Conservation (phyloP, 2,113 vertebrate species). For the Progne subis region DNA sequence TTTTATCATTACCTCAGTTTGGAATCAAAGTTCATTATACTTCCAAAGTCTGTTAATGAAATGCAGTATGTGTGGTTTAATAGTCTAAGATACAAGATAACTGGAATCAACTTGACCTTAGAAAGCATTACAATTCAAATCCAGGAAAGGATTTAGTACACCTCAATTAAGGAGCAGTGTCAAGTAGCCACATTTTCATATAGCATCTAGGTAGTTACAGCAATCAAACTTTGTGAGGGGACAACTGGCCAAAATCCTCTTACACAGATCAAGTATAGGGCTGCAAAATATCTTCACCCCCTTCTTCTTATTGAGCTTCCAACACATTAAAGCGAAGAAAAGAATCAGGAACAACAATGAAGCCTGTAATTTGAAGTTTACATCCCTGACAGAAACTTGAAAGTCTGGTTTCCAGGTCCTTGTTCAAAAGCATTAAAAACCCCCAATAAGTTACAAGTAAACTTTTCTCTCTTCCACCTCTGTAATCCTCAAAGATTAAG, state of each 20-base stretch:
- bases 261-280: background rate
- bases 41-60: conserved; percentile 8
- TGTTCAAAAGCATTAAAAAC: background rate
- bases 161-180: background rate
- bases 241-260: background rate
- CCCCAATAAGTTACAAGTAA: background rate
- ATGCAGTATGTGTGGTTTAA: background rate
- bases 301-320: background rate
- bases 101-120: background rate
- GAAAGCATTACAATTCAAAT: conserved; percentile 7
- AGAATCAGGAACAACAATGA: background rate
- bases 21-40: background rate
- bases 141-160: conserved; percentile 9
- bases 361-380: background rate
- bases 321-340: background rate
- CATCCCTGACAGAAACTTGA: rapidly evolving
- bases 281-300: rapidly evolving
- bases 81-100: background rate
- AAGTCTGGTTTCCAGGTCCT: background rate
- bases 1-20: background rate
- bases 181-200: background rate
- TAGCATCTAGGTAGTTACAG: background rate
- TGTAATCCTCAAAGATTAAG: background rate
- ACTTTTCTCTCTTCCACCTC: background rate
- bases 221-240: background rate